Conservation (phyloP, 2,888 invertebrate genomes). For the Helleia helle region DNA sequence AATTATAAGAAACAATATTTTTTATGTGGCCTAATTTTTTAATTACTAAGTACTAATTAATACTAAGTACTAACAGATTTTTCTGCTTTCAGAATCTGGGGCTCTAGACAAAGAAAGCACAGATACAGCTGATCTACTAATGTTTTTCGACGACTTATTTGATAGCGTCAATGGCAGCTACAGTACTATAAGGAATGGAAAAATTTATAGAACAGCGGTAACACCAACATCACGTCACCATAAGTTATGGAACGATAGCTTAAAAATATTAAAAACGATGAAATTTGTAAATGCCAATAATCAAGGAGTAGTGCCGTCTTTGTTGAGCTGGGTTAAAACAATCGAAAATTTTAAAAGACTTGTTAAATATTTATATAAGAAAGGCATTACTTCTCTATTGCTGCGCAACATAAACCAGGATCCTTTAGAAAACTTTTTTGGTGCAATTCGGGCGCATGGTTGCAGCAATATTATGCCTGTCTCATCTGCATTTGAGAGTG, state of each 20-base stretch:
- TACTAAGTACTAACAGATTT: too few species aligned
- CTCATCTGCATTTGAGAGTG: slow-evolving; percentile 12
- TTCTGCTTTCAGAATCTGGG: too few species aligned
- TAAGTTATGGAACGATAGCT: slow-evolving; percentile 14
- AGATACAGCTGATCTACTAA: too few species aligned
- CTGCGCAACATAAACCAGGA: slow-evolving; percentile 10
- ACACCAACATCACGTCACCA: slow-evolving; percentile 19
- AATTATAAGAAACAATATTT: too few species aligned
- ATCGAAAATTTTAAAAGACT: slow-evolving; percentile 11
- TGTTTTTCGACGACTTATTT: slow-evolving; percentile 14
- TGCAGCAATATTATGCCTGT: slow-evolving; percentile 16
- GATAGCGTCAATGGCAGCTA: slow-evolving; percentile 14
- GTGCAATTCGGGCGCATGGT: slow-evolving; percentile 16
- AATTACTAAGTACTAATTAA: too few species aligned
- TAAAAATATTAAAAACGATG: slow-evolving; percentile 17
- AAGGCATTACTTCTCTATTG: slow-evolving; percentile 12
- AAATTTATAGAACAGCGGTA: too few species aligned
- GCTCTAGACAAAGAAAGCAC: too few species aligned
- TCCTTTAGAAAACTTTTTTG: slow-evolving; percentile 19
- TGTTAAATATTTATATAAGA: background rate
- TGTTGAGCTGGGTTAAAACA: slow-evolving; percentile 18
- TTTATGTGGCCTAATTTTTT: too few species aligned
- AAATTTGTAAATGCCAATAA: slow-evolving; percentile 11
- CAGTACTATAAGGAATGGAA: too few species aligned
- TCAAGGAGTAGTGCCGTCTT: slow-evolving; percentile 13